Base-by-base conservation (phyloP, 2,888 invertebrate species). In the Capitulum mitella region DNA sequence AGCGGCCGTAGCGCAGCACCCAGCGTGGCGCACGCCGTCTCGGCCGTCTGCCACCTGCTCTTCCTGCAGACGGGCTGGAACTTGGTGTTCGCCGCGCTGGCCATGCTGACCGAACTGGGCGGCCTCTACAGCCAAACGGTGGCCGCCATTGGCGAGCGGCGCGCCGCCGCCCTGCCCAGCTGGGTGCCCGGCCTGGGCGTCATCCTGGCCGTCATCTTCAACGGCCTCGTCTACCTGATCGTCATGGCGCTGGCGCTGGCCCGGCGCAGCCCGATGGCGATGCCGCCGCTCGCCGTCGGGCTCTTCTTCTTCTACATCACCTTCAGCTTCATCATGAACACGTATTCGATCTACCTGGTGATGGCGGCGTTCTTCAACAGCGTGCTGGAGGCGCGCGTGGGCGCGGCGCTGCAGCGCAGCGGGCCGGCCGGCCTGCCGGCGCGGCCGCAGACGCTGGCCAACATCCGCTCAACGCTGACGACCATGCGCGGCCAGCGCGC, bases 261-360 rank as follows among this genome's bases (percentile, higher is more conserved):
- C 6, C 37, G 70, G 2, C 37, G 70, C 37, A 70, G 37, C 26
- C 70, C 70, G 0, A 37, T 70, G 70, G 26, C 40, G 26, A 70
- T 70, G 70, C 37, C 70, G 70, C 70, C 70, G 37, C 70, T 70
- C 37, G 37, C 37, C 37, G 22, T 70, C 37, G 37, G 37, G 1
- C 37, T 70, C 37, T 70, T 70, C 70, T 70, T 70, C 70, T 70
- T 70, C 70, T 70, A 37, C 70, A 40, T 37, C 3, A 70, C 70
- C 22, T 70, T 37, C 70, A 70, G 70, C 37, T 70, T 70, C 26
- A 70, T 70, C 70, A 70, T 70, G 70, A 70, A 70, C 70, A 70
- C 70, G 37, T 70, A 70, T 26, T 40, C 37, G 3, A 70, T 70
- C 70, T 70, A 70, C 70, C 70, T 70, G 70, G 70, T 70, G 70